Conservation (phyloP, 2,888 invertebrate species). For the Spisula subtruncata region DNA sequence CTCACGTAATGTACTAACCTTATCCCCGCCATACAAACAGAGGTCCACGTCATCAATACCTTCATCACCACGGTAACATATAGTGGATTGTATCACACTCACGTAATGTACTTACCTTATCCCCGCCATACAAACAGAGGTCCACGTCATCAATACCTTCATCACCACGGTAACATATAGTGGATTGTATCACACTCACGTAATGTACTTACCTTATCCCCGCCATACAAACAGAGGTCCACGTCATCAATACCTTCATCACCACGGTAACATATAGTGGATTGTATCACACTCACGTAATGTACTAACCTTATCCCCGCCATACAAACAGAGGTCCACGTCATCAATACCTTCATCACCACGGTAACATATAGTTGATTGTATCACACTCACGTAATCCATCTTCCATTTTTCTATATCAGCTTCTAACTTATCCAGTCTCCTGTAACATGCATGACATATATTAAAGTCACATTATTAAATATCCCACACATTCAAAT, state of each 20-base stretch:
- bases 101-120: too few species aligned
- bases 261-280: constrained; percentile 88
- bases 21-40: too few species aligned
- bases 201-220: constrained; percentile 88
- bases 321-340: constrained; percentile 88
- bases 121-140: too few species aligned
- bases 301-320: constrained; percentile 89
- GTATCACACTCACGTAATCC: constrained; percentile 88
- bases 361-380: constrained; percentile 89
- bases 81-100: too few species aligned
- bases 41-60: too few species aligned
- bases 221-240: constrained; percentile 88
- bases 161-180: too few species aligned
- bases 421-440: constrained; percentile 84
- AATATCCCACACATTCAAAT: too few species aligned
- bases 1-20: too few species aligned
- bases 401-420: constrained; percentile 88
- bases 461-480: neutral
- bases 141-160: too few species aligned
- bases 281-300: constrained; percentile 89
- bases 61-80: too few species aligned
- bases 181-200: too few species aligned
- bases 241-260: constrained; percentile 88
- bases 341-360: constrained; percentile 88
- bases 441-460: constrained; percentile 74